Percentiles rank a stretch among this genome's conserved stretches.
These are phyloP conservation scores for Eulemur coronatus DNA, from an alignment of 2,797 vertebrate genomes.

Conservation along the genomic window DNA sequence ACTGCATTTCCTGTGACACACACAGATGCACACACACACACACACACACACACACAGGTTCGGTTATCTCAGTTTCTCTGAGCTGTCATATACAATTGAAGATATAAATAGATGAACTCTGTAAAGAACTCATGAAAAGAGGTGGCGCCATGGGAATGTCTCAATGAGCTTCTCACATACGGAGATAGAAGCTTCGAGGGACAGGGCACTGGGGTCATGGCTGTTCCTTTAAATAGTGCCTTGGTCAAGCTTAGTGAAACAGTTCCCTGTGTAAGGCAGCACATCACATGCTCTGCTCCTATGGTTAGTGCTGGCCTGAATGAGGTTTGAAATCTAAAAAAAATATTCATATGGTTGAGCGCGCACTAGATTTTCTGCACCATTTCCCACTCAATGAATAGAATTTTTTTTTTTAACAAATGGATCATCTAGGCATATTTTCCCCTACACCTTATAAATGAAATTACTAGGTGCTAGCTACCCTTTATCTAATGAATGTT, in stretches of 20 bases:
- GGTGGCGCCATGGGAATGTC: neutral
- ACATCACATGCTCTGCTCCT: neutral
- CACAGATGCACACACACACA: neutral
- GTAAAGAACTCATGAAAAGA: slow-evolving; percentile 57
- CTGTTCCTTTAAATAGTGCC: slow-evolving; percentile 53
- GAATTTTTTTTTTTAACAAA: neutral
- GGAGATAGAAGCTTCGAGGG: neutral
- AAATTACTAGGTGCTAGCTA: slow-evolving; percentile 56
- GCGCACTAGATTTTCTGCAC: slow-evolving; percentile 47
- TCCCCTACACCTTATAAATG: slow-evolving; percentile 6
- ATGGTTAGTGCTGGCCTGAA: neutral
- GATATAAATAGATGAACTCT: slow-evolving; percentile 72
- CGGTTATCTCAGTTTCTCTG: slow-evolving; percentile 47
- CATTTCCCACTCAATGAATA: slow-evolving; percentile 33
- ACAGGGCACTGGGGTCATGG: slow-evolving; percentile 32
- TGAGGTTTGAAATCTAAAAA: slow-evolving; percentile 18
- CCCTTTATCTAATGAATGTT: slow-evolving; percentile 66
- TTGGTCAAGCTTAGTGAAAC: slow-evolving; percentile 17
- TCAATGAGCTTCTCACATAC: slow-evolving; percentile 63
- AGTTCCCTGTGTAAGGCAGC: neutral
- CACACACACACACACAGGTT: slow-evolving; percentile 30
- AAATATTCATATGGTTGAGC: neutral
- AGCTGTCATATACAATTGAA: slow-evolving; percentile 40
- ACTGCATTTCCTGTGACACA: slow-evolving; percentile 49
- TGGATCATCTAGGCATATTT: neutral